phyloP scores from a whole-genome alignment of 2,797 vertebrate species.

The Prionace glauca region DNA sequence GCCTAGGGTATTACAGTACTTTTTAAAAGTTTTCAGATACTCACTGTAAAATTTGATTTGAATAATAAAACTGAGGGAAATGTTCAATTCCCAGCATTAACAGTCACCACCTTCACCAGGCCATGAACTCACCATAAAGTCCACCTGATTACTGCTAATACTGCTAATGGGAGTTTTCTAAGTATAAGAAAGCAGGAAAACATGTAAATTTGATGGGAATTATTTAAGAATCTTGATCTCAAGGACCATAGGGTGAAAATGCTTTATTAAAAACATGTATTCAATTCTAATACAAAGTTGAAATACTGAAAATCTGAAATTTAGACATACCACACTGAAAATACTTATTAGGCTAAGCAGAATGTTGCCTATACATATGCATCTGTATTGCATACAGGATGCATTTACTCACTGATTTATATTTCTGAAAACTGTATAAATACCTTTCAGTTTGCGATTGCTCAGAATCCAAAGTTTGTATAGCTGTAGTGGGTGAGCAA shows the following conservation, averaged over 20 bases:
- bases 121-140: not conserved
- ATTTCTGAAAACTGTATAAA: slow-evolving; percentile 38
- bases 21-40: not conserved
- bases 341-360: too few relatives aligned
- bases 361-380: not conserved
- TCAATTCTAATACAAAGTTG: not conserved
- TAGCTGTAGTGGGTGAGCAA: slow-evolving; percentile 46
- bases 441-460: slow-evolving; percentile 42
- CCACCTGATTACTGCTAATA: not conserved
- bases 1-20: not conserved
- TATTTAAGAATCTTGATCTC: not conserved
- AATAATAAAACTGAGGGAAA: not conserved
- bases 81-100: not conserved
- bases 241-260: not conserved
- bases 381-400: not conserved
- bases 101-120: not conserved
- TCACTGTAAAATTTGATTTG: not conserved
- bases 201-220: not conserved
- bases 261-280: not conserved
- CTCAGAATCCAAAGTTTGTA: slow-evolving; percentile 38
- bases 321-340: not conserved
- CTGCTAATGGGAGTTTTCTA: not conserved
- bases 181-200: not conserved
- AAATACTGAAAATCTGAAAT: not conserved
- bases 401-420: not conserved